Evolutionary conservation across 2,797 vertebrate species (phyloP).

Genomic region (Pogoniulus pusillus): DNA sequence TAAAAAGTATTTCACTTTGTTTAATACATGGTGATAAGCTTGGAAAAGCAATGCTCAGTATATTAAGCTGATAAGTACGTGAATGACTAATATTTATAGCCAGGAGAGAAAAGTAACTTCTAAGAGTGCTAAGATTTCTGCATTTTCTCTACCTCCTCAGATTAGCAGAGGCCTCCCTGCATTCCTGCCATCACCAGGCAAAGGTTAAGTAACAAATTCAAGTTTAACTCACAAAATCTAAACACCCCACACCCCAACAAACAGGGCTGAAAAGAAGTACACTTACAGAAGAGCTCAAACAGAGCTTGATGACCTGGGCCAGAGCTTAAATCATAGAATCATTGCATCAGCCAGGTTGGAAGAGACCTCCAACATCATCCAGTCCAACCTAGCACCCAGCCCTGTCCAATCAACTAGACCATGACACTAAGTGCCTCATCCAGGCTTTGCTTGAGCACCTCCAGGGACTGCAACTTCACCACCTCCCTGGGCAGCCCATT

Average conservation of each 20-base stretch:
- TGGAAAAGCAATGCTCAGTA: not conserved
- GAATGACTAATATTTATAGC: not conserved
- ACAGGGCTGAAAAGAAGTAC: not conserved
- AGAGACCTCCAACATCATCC: too few species aligned
- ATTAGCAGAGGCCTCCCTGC: not conserved
- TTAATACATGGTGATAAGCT: not conserved
- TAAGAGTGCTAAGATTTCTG: not conserved
- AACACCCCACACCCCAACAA: not conserved
- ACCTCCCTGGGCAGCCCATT: too few species aligned
- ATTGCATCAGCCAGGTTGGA: too few species aligned
- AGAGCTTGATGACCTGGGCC: fast-evolving
- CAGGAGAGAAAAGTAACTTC: not conserved
- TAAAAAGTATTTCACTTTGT: not conserved
- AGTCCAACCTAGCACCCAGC: too few species aligned
- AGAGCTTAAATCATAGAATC: too few species aligned
- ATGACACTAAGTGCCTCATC: too few species aligned
- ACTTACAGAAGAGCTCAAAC: not conserved
- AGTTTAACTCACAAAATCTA: not conserved
- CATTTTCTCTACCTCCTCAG: not conserved
- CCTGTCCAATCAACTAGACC: too few species aligned
- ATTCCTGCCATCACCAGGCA: not conserved
- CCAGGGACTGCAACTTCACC: too few species aligned
- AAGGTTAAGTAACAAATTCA: not conserved
- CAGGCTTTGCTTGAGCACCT: too few species aligned
- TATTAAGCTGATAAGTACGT: not conserved